Evolutionary conservation across 2,888 invertebrate genomes (phyloP).

Genomic region (Phragmatobia fuliginosa): DNA sequence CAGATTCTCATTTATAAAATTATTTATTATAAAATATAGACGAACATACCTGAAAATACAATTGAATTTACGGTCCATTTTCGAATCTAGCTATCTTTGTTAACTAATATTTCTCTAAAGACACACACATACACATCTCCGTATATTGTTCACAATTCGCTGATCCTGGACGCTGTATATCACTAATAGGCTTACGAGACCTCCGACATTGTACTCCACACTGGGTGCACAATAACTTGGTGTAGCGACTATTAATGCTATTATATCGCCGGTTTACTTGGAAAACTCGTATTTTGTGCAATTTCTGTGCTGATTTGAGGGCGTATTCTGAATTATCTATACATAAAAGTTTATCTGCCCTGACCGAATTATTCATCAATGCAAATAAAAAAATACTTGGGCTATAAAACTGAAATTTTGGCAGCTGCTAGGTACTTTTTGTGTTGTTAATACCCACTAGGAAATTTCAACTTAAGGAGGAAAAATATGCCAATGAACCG

Average conservation of each 20-base stretch:
- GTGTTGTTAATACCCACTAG: too few species aligned
- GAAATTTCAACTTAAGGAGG: too few species aligned
- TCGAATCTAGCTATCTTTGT: background rate
- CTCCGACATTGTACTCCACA: constrained; percentile 11
- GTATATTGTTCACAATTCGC: background rate
- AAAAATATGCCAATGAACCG: too few species aligned
- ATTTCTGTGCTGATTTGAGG: constrained; percentile 28
- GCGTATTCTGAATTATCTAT: constrained; percentile 34
- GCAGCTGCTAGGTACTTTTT: too few species aligned
- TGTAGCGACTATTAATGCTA: constrained; percentile 29
- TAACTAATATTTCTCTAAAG: background rate
- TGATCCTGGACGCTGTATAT: background rate
- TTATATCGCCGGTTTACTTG: constrained; percentile 37
- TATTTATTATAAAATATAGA: too few species aligned
- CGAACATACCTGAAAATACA: background rate
- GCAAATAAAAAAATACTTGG: too few species aligned
- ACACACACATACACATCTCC: background rate
- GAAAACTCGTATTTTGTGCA: constrained; percentile 50
- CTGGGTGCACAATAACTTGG: background rate
- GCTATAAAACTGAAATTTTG: too few species aligned
- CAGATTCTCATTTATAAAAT: too few species aligned
- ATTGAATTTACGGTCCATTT: background rate
- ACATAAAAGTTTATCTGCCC: background rate
- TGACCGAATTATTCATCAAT: too few species aligned
- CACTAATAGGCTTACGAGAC: constrained; percentile 25